A percentile compares a stretch with the other conserved stretches of the same genome.
These are phyloP conservation scores for Danaus plexippus DNA, from an alignment of 1,140 invertebrate species.

Conservation along the genomic window DNA sequence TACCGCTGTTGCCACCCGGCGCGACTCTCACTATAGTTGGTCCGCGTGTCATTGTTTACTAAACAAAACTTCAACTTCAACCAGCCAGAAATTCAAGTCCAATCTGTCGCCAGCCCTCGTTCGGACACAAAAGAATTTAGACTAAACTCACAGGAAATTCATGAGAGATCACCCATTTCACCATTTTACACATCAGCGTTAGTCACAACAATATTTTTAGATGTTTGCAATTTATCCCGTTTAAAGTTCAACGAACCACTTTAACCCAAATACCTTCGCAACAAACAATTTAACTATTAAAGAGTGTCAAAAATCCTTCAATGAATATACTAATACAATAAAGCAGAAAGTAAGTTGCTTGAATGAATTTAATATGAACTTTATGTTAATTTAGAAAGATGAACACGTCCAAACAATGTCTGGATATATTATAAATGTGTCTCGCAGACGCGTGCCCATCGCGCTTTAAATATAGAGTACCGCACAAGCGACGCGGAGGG, in stretches of 20 bases:
- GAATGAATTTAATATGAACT: background rate
- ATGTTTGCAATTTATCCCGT: constrained; percentile 35
- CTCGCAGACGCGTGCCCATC: constrained; percentile 29
- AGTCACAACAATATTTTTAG: constrained; percentile 65
- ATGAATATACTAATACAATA: constrained; percentile 3
- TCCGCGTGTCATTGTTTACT: constrained; percentile 49
- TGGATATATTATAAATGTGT: constrained; percentile 36
- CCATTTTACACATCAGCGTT: constrained; percentile 48
- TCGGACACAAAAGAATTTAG: background rate
- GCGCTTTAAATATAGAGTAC: constrained; percentile 43
- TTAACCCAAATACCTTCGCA: constrained; percentile 19
- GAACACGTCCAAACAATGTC: constrained; percentile 25
- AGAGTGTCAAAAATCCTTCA: background rate
- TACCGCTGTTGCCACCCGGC: constrained; percentile 37
- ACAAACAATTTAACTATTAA: background rate
- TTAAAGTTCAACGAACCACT: constrained; percentile 52
- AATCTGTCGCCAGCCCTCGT: background rate
- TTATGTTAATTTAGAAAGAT: constrained; percentile 5
- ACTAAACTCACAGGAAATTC: constrained; percentile 41
- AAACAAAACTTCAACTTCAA: constrained; percentile 7
- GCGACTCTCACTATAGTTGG: constrained; percentile 59
- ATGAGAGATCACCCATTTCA: constrained; percentile 43
- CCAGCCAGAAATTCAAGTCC: constrained; percentile 9
- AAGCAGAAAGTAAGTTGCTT: background rate
- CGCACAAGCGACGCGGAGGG: constrained; percentile 45